Base-by-base conservation (phyloP, 2,888 invertebrate species). In the Metacarcinus magister region DNA sequence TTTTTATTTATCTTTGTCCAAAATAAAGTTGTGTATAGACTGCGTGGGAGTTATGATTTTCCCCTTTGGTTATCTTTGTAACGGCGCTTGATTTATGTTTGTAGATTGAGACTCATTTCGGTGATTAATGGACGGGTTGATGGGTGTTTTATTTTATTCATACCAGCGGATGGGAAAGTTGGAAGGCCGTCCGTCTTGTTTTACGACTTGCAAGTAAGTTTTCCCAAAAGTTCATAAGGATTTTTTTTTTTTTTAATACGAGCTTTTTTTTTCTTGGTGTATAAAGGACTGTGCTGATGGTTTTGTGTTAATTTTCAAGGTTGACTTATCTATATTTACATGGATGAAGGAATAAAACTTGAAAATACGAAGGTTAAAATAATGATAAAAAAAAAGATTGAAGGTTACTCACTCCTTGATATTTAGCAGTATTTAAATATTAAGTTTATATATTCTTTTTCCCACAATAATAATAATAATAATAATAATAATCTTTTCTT, bases 81-180 rank as follows among this genome's bases (percentile, higher is more conserved):
- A n/a, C n/a, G 54, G 54, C 10, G 2, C 32, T 82, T 82, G 82
- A 82, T 82, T 8, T 1, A 82, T 82, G 82, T 82, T 82, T 32
- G 8, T 82, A 82, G 32, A 82, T 82, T 23, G 82, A 8, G 32
- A 5, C 82, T 82, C 82, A 82, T 82, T 82, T 32, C 13, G 32
- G 32, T 82, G 82, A 82, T 82, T 28, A 82, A 82, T 82, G 82
- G 82, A 82, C 32, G 82, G 32, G 82, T 82, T 82, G 82, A 82
- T 32, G 82, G 82, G 10, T 82, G 82, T 82, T 82, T 82, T 32
- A 82, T 82, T 82, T 82, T 82, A 32, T 82, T 82, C 82, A 82
- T 82, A 82, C 28, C 32, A 32, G 67, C 28, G 13, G 82, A 28
- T 7, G 32, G 82, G 8, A 82, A 82, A 82, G 32, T 82, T 82